Percentiles rank a stretch among this genome's conserved stretches.
Conservation (phyloP, 2,888 invertebrate genomes). For the Lepidochrysops patricia region DNA sequence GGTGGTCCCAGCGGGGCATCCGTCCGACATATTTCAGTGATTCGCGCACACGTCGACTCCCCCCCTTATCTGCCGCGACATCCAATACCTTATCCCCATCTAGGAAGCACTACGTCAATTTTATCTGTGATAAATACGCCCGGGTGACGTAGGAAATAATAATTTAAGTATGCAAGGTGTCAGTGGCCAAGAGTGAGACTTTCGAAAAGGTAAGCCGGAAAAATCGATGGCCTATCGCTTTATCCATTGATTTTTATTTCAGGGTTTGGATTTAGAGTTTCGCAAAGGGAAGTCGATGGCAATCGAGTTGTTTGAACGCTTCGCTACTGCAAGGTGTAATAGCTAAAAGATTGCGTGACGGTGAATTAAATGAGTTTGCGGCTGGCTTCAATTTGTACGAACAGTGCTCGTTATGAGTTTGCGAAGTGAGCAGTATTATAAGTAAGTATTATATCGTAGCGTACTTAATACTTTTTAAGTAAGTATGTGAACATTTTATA, state of each 20-base stretch:
- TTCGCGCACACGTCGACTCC: constrained; percentile 62
- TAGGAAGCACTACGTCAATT: constrained; percentile 51
- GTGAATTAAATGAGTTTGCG: constrained; percentile 51
- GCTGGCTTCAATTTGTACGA: constrained; percentile 57
- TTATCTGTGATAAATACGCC: constrained; percentile 30
- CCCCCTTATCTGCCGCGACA: constrained; percentile 50
- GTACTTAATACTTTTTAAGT: not conserved
- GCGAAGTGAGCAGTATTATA: constrained; percentile 28
- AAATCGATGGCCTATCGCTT: not conserved
- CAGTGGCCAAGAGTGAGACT: no score
- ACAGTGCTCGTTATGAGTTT: constrained; percentile 44
- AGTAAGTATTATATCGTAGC: constrained; percentile 11
- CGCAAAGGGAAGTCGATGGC: no score
- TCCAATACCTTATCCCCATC: constrained; percentile 43
- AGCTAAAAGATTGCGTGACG: constrained; percentile 46
- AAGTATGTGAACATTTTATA: not conserved
- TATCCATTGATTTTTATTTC: no score
- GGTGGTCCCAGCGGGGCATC: constrained; percentile 68
- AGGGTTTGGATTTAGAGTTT: no score
- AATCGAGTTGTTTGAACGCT: no score
- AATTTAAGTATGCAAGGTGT: constrained; percentile 29
- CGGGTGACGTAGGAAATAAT: constrained; percentile 31
- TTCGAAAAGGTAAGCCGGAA: no score
- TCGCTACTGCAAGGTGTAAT: constrained; percentile 24
- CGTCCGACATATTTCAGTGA: constrained; percentile 59